Evolutionary conservation across 2,888 invertebrate species (phyloP), one percentile per base, ranked within the genome.

Genomic region (Dasysyrphus albostriatus): DNA sequence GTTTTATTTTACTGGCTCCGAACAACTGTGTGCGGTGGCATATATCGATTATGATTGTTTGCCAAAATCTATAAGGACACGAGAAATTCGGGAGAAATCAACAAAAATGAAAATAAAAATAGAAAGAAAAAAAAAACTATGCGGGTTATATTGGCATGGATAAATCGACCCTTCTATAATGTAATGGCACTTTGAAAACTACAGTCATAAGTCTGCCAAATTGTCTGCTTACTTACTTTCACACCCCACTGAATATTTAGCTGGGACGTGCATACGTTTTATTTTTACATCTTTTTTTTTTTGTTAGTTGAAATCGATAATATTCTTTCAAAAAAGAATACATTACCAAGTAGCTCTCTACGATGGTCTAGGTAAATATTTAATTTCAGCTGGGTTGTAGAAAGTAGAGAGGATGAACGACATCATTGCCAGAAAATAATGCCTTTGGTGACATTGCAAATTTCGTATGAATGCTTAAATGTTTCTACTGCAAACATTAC

Each of bases 11-110:
- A 69, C 69, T 54, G 58, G 24, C 54, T n/a, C 39, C 24, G 29
- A 39, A 29, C 37, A n/a, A 24, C 39, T 69, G 24, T 58, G 32
- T 65, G 67, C 34, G 49, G 59, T 67, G 42, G 58, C n/a, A n/a
- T 12, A 67, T 82, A 83, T 83, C 73, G 83, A 83, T 83, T 83
- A 83, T 83, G 83, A 83, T 59, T 67, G 44, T 83, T 78, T 83
- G 83, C 78, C 83, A 83, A 73, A 77, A 69, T 47, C 44, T 61
- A 59, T 63, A 54, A 65, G 65, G 65, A 79, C 59, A 74, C 42
- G n/a, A 73, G 67, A 39, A 63, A 56, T 74, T 72, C 42, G 29
- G 29, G 37, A 44, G 42, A 77, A 73, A 78, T 24, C n/a, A 77
- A 73, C 59, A 72, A 67, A 73, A 83, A 73, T 34, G 14, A 32